These are phyloP conservation scores for Alentia gelatinosa DNA, from an alignment of 2,888 invertebrate genomes.

Conservation along the genomic window DNA sequence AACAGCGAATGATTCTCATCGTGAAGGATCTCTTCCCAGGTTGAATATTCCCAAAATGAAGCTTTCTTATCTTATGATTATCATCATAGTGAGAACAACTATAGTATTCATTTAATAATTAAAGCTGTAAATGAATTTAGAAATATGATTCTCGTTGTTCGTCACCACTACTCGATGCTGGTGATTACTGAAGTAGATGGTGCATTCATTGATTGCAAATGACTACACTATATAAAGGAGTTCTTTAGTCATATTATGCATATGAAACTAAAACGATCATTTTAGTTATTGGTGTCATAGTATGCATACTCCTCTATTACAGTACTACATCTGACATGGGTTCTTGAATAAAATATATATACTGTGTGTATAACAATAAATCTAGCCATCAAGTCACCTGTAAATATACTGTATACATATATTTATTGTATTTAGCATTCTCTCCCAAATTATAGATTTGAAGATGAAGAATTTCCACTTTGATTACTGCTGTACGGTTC, in stretches of 20 bases:
- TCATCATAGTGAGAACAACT: background rate
- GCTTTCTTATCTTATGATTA: background rate
- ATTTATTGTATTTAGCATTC: no score
- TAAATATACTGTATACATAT: no score
- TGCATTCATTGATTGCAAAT: background rate
- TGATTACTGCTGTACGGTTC: background rate
- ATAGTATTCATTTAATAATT: background rate
- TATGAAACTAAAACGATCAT: background rate
- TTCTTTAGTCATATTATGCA: no score
- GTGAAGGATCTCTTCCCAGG: background rate
- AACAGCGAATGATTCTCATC: background rate
- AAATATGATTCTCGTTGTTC: background rate
- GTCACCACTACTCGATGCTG: background rate
- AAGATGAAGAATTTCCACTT: background rate
- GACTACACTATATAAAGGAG: background rate
- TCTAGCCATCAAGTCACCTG: background rate
- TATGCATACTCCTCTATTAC: background rate
- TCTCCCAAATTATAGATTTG: no score
- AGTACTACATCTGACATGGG: background rate
- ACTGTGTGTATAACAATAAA: background rate
- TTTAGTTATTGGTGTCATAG: background rate
- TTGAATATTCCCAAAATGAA: background rate
- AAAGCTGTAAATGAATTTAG: background rate
- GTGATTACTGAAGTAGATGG: background rate
- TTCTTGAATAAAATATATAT: background rate